Evolutionary conservation across 2,888 invertebrate species (phyloP).

Genomic region (Fragum fragum): DNA sequence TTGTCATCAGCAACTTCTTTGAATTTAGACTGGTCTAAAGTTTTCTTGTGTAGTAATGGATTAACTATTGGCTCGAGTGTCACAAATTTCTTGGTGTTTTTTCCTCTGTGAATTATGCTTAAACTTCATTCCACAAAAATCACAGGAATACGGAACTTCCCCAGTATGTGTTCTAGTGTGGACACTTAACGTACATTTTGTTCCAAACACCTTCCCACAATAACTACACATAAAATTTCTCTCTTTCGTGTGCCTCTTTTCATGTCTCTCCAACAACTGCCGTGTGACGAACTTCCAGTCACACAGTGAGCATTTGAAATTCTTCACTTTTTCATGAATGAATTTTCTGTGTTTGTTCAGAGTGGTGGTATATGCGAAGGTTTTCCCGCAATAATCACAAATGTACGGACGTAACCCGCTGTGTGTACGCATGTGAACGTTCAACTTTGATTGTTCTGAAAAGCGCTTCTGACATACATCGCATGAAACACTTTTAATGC

Average conservation of each 20-base stretch:
- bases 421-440: conserved; percentile 8
- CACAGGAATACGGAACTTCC: background rate
- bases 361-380: background rate
- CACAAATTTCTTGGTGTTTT: conserved; percentile 12
- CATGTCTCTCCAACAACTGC: conserved; percentile 5
- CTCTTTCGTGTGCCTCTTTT: background rate
- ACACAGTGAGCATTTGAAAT: conserved; percentile 3
- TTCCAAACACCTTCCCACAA: conserved; percentile 1
- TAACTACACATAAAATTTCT: background rate
- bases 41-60: too few species aligned
- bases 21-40: too few species aligned
- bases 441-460: background rate
- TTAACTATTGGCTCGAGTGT: too few species aligned
- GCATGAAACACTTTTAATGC: conserved; percentile 3
- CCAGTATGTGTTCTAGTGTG: conserved; percentile 8
- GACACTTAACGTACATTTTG: background rate
- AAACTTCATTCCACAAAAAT: conserved; percentile 2
- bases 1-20: too few species aligned
- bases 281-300: background rate
- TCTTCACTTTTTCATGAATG: conserved; percentile 1
- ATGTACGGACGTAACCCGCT: background rate
- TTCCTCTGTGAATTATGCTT: conserved; percentile 1
- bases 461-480: conserved; percentile 7
- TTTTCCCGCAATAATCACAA: conserved; percentile 1
- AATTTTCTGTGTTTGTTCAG: conserved; percentile 8